Evolutionary conservation across 2,888 invertebrate genomes (phyloP), one percentile per base, ranked within the genome.

Genomic region (Ormyrus labotus): DNA sequence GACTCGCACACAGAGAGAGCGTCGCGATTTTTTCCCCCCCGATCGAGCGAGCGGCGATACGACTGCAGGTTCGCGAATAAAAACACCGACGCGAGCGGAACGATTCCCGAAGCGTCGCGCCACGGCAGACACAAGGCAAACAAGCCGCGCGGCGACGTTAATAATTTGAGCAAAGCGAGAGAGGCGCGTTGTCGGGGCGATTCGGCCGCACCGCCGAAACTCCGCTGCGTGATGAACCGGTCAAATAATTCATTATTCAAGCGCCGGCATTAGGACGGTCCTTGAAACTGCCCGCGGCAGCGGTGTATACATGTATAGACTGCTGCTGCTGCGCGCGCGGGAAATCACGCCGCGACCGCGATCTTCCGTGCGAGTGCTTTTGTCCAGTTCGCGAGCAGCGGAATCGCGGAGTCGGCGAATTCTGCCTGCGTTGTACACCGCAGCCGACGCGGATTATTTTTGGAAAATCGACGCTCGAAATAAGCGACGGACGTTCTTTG

Each of bases 261-360:
- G 73, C 73, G 51, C 45, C 75, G 55, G 70, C 53, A 72, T 70
- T 67, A 75, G 74, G 45, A n/a, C 57, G 64, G 13, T 8, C 74
- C 68, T 61, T 58, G 48, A 48, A 51, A 61, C 61, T 19, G 9
- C 48, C 71, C n/a, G 19, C 34, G 51, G 53, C 50, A 19, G 48
- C 58, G 70, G 70, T 11, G 70, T 19, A 1, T 19, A 19, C 19
- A 1, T 19, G 1, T 19, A 19, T 19, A 19, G 19, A 19, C 19
- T 19, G 19, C 19, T 19, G 19, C 34, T 34, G 34, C 34, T 2
- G 34, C 34, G 64, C 55, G 55, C 53, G 50, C 83, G 80, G 82
- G 73, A 84, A 84, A 86, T 84, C 83, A 83, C 83, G 81, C 78
- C 74, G 79, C 78, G 48, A 67, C 72, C 74, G 75, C 80, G 58